Conservation (phyloP, 2,888 invertebrate genomes). For the Caenorhabditis parvicauda region DNA sequence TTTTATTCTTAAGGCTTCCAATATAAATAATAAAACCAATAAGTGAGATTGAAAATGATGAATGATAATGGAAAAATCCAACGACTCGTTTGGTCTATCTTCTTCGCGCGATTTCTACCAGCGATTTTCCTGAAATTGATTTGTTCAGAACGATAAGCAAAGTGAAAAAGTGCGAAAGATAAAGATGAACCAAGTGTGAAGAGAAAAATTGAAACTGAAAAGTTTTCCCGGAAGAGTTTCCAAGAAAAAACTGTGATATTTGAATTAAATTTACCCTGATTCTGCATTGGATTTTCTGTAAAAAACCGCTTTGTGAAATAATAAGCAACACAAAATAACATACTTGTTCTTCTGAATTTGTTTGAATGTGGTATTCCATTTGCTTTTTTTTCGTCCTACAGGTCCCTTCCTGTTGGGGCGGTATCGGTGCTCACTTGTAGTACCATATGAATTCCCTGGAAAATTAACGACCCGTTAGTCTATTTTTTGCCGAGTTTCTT, state of each 20-base stretch:
- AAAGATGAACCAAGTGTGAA: not conserved
- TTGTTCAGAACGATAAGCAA: not conserved
- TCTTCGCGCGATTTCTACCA: slow-evolving; percentile 57
- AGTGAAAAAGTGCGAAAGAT: not conserved
- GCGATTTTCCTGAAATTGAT: slow-evolving; percentile 48
- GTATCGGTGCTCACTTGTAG: slow-evolving; percentile 9
- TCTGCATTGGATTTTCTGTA: slow-evolving; percentile 18
- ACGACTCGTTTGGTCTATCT: slow-evolving; percentile 58
- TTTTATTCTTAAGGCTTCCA: slow-evolving; percentile 28
- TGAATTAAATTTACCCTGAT: slow-evolving; percentile 16
- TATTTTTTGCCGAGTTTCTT: too few species aligned
- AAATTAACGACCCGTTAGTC: too few species aligned
- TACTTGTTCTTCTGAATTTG: slow-evolving; percentile 59
- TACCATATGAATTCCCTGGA: slow-evolving; percentile 20
- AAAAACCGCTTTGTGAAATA: slow-evolving; percentile 6
- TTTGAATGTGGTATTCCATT: slow-evolving; percentile 50
- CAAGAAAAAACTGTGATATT: slow-evolving; percentile 4
- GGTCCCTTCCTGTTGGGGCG: slow-evolving; percentile 16
- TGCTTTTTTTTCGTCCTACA: slow-evolving; percentile 32
- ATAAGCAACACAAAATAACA: slow-evolving; percentile 8
- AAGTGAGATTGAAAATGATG: slow-evolving; percentile 58
- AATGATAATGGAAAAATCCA: slow-evolving; percentile 60
- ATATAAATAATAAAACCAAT: slow-evolving; percentile 60
- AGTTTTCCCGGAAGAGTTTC: slow-evolving; percentile 1
- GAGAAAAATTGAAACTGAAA: not conserved